Base-by-base conservation (phyloP, 2,888 invertebrate genomes). In the Heteromyza rotundicornis region DNA sequence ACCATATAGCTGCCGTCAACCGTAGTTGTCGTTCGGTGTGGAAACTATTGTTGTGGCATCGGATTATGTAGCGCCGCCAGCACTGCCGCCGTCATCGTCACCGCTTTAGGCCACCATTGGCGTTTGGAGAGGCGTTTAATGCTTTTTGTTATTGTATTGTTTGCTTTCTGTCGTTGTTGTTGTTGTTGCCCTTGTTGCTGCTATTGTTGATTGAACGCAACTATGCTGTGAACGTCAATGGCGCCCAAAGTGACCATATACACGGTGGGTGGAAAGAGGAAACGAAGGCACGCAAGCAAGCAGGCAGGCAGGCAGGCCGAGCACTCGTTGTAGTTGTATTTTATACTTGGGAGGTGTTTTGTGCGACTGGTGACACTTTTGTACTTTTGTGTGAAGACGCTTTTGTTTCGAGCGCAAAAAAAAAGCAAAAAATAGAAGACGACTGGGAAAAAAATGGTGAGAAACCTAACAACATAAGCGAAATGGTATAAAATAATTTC, bases 231-330 rank as follows among this genome's bases (percentile, higher is more conserved):
- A 3, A n/a, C 14, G 10, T 40, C n/a, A 7, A 14, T 40, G 40
- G 40, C 40, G 40, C 40, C 40, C n/a, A 40, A 40, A n/a, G n/a
- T 40, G 40, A n/a, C n/a, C 40, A 7, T n/a, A n/a, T n/a, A n/a
- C 32, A 12, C 7, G 32, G 32, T 12, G 12, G 32, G 32, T 12
- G 12, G 32, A 5, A 32, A 12, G 7, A 32, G 32, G 7, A 32
- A 12, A 8, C 32, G 32, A 8, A 5, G 32, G 32, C 32, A 12
- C n/a, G n/a, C n/a, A n/a, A 40, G 40, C 10, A n/a, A n/a, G 40
- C 40, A 3, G 40, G n/a, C 10, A 40, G 16, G n/a, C 10, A 12
- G 40, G n/a, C 16, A 14, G 40, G 3, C 40, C 40, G 7, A n/a
- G 40, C 40, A n/a, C 10, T n/a, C 3, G 16, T n/a, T 7, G 40